These are phyloP conservation scores for Dusona sp. DNA, from an alignment of 2,888 invertebrate species.

Conservation along the genomic window DNA sequence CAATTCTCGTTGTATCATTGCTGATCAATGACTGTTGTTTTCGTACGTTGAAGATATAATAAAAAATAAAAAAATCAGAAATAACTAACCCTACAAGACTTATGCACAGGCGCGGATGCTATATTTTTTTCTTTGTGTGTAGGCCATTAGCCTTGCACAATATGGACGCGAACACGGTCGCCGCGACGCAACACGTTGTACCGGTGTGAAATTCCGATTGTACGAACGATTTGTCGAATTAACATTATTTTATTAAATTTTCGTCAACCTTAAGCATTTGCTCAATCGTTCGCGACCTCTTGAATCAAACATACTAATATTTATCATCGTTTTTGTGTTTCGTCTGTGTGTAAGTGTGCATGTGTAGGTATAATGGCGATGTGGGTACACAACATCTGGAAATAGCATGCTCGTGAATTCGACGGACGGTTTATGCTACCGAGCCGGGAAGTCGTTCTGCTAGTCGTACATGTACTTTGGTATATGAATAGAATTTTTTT, in stretches of 20 bases:
- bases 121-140: slow-evolving; percentile 49
- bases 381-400: slow-evolving; percentile 68
- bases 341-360: neutral
- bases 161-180: slow-evolving; percentile 69
- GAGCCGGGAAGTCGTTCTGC: slow-evolving; percentile 62
- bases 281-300: neutral
- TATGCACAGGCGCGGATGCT: slow-evolving; percentile 56
- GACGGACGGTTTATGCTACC: slow-evolving; percentile 47
- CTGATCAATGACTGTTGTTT: neutral
- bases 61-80: slow-evolving; percentile 32
- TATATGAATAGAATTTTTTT: neutral
- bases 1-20: neutral
- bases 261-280: slow-evolving; percentile 16
- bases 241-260: neutral
- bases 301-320: slow-evolving; percentile 10
- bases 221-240: slow-evolving; percentile 15
- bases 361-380: slow-evolving; percentile 17
- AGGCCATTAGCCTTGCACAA: slow-evolving; percentile 70
- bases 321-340: neutral
- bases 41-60: neutral
- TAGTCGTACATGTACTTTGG: slow-evolving; percentile 25
- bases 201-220: slow-evolving; percentile 33
- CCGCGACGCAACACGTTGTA: slow-evolving; percentile 71
- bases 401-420: slow-evolving; percentile 68
- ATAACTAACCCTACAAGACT: slow-evolving; percentile 31